A percentile compares a stretch with the other conserved stretches of the same genome.
These are phyloP conservation scores for Nudaria mundana DNA, from an alignment of 2,888 invertebrate genomes.

Conservation along the genomic window DNA sequence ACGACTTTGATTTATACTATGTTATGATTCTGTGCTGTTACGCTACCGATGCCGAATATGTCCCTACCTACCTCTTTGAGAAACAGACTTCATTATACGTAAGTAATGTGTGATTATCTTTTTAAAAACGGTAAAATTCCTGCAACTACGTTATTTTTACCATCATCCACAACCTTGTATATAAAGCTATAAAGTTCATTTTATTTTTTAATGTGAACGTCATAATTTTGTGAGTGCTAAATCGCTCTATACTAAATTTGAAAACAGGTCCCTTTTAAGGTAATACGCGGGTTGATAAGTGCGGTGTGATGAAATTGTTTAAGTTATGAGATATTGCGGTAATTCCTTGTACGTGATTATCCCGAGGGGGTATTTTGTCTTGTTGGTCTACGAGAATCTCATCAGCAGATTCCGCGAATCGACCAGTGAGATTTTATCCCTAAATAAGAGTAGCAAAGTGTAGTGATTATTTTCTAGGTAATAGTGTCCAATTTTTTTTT, in stretches of 20 bases:
- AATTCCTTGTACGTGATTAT: background rate
- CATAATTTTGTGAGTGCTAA: constrained; percentile 34
- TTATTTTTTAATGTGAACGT: constrained; percentile 11
- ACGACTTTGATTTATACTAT: too few relatives aligned
- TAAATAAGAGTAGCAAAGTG: too few relatives aligned
- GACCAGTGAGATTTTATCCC: too few relatives aligned
- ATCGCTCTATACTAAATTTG: constrained; percentile 54
- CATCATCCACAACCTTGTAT: constrained; percentile 16
- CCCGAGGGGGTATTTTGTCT: background rate
- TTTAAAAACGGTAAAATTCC: constrained; percentile 29
- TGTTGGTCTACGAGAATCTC: background rate
- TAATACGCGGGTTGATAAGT: constrained; percentile 38
- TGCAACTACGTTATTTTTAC: constrained; percentile 2
- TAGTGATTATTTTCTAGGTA: too few relatives aligned
- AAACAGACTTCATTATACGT: too few relatives aligned
- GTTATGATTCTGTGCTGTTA: too few relatives aligned
- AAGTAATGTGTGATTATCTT: constrained; percentile 12
- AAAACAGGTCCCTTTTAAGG: constrained; percentile 52
- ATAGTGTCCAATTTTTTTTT: too few relatives aligned
- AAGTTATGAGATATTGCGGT: constrained; percentile 20
- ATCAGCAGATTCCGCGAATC: too few relatives aligned
- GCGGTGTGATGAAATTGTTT: constrained; percentile 24
- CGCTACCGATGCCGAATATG: too few relatives aligned
- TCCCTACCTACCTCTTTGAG: too few relatives aligned
- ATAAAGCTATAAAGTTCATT: constrained; percentile 20